Conservation (phyloP, 2,113 vertebrate species). For the Uropsilus gracilis region DNA sequence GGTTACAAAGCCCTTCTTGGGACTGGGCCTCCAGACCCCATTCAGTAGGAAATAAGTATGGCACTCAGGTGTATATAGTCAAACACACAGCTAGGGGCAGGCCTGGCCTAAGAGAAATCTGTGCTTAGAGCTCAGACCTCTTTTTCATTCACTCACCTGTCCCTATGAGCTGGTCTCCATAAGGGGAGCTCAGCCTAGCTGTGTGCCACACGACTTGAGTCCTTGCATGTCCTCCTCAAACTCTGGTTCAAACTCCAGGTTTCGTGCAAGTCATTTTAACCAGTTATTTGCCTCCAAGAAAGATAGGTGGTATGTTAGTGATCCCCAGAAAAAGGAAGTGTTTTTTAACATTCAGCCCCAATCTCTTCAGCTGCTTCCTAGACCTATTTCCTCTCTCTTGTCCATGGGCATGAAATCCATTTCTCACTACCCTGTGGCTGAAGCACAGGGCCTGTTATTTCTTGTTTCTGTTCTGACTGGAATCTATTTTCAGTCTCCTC, state of each 20-base stretch:
- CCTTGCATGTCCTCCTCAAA: background rate
- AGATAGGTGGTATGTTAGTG: background rate
- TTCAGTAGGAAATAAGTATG: background rate
- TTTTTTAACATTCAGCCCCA: background rate
- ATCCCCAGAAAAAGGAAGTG: background rate
- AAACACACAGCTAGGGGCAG: background rate
- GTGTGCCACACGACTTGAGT: background rate
- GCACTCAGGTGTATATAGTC: background rate
- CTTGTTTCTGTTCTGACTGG: background rate
- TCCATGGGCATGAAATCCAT: background rate
- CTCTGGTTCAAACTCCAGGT: background rate
- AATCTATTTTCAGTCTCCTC: background rate
- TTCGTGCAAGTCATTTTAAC: background rate
- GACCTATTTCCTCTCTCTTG: background rate
- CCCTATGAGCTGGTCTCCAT: background rate
- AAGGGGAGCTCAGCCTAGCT: background rate
- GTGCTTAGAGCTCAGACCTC: background rate
- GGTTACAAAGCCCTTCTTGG: background rate
- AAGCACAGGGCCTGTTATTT: background rate
- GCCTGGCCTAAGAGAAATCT: background rate
- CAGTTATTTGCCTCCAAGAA: background rate
- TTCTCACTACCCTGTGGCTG: background rate
- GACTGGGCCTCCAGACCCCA: background rate
- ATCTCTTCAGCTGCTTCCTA: background rate
- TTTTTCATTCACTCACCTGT: background rate